A percentile compares a stretch with the other conserved stretches of the same genome.
Evolutionary conservation across 2,888 invertebrate genomes (phyloP).

Genomic region (Xestia xanthographa): DNA sequence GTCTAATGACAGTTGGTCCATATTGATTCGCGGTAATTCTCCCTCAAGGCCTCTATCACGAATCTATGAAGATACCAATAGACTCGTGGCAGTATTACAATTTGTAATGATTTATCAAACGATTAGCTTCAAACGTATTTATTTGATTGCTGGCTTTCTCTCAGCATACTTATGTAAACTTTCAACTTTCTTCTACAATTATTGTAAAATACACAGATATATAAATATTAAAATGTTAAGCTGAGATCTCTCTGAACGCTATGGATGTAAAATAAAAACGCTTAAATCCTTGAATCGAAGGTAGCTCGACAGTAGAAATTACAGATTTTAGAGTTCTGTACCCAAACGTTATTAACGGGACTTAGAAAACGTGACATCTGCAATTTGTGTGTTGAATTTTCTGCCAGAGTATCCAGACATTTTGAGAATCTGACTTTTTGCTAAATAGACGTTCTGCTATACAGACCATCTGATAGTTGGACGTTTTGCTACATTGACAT

Average conservation of each 20-base stretch:
- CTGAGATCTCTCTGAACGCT: conserved; percentile 22
- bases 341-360: not conserved
- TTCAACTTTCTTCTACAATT: conserved; percentile 63
- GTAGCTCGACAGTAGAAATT: not conserved
- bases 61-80: conserved; percentile 5
- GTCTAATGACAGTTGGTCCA: conserved; percentile 16
- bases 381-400: no score
- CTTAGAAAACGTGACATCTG: not conserved
- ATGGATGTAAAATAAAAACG: not conserved
- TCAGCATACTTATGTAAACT: conserved; percentile 56
- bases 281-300: not conserved
- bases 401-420: no score
- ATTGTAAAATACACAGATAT: conserved; percentile 42
- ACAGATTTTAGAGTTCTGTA: not conserved
- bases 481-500: no score
- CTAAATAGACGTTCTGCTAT: no score
- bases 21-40: conserved; percentile 14
- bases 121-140: conserved; percentile 33
- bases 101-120: conserved; percentile 47
- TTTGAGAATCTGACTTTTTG: no score
- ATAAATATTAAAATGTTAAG: conserved; percentile 55
- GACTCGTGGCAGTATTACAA: conserved; percentile 5
- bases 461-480: no score
- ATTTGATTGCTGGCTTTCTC: conserved; percentile 57
- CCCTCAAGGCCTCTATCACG: conserved; percentile 6